Evolutionary conservation across 2,113 vertebrate species (phyloP).

Genomic region (Rattus norvegicus): GRCr8 NC_086022.1:62403501-62404000

Average conservation of each 20-base stretch:
- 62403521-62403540: neutral
- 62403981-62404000: neutral
- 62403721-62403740: constrained; percentile 29
- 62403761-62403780: neutral
- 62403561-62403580: neutral
- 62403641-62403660: constrained; percentile 23
- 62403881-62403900: neutral
- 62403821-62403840: constrained; percentile 28
- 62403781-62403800: neutral
- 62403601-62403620: neutral
- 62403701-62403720: neutral
- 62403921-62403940: neutral
- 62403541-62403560: neutral
- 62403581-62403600: neutral
- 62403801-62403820: neutral
- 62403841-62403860: constrained; percentile 12
- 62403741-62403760: neutral
- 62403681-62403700: neutral
- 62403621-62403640: constrained; percentile 1
- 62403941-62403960: neutral
- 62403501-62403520: neutral
- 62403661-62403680: neutral
- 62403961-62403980: neutral
- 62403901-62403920: neutral
- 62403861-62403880: neutral